A percentile compares a stretch with the other conserved stretches of the same genome.
These are phyloP conservation scores for Macrochelys suwanniensis DNA, from an alignment of 2,797 vertebrate genomes.

Conservation along the genomic window DNA sequence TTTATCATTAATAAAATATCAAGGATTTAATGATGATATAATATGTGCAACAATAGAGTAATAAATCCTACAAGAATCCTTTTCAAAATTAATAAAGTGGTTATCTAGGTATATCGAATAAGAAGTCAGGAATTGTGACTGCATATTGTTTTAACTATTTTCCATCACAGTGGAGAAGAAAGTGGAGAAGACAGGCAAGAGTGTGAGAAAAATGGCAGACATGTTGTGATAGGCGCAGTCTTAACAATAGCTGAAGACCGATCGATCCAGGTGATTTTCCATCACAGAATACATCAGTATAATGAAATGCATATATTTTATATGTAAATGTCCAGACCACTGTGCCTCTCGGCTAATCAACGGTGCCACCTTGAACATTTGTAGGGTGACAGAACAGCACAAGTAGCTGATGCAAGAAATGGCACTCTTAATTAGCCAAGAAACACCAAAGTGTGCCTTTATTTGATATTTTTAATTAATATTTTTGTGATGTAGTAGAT, in stretches of 20 bases:
- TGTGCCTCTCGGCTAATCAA: neutral
- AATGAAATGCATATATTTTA: neutral
- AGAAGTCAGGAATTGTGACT: neutral
- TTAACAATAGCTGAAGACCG: too few relatives aligned
- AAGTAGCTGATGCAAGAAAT: neutral
- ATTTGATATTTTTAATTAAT: neutral
- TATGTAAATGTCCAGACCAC: neutral
- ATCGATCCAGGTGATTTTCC: neutral
- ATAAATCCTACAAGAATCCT: neutral
- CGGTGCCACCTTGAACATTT: neutral
- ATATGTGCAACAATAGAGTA: neutral
- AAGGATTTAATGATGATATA: neutral
- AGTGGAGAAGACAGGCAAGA: too few relatives aligned
- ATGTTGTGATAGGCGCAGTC: too few relatives aligned
- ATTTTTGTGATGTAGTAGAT: neutral
- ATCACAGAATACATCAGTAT: neutral
- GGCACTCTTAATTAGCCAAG: neutral
- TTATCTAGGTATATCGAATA: neutral
- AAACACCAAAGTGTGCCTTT: neutral
- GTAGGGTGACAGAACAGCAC: neutral
- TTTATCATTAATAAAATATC: neutral
- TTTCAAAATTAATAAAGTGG: neutral
- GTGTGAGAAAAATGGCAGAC: too few relatives aligned
- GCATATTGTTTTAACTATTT: neutral
- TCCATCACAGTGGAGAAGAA: too few relatives aligned